A percentile compares a stretch with the other conserved stretches of the same genome.
phyloP scores from a whole-genome alignment of 2,797 vertebrate genomes.

The Clarias fuscus region DNA sequence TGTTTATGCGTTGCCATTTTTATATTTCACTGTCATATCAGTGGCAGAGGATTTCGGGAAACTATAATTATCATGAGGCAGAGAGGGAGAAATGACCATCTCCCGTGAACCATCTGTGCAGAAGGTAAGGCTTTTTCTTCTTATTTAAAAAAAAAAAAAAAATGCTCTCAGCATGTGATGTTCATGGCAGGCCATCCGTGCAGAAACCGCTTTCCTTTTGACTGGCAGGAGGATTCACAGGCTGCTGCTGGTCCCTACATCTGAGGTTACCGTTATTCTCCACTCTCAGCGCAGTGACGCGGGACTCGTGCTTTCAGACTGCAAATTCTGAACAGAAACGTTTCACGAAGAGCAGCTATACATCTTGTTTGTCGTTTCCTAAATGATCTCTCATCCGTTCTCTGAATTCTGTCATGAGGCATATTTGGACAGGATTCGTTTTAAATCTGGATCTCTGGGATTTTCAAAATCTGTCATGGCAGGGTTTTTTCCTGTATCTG shows the following conservation, averaged over 20 bases:
- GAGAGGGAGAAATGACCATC: constrained; percentile 1
- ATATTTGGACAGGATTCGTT: neutral
- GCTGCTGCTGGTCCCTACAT: neutral
- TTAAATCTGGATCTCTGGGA: neutral
- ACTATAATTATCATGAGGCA: constrained; percentile 29
- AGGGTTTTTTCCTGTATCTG: neutral
- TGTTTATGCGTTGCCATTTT: neutral
- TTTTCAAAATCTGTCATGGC: neutral
- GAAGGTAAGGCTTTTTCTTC: neutral
- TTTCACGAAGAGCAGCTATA: neutral
- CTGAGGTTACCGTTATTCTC: neutral
- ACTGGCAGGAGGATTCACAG: neutral
- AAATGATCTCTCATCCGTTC: neutral
- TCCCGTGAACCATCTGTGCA: constrained; percentile 19
- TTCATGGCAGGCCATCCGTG: neutral
- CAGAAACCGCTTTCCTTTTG: neutral
- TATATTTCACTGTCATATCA: neutral
- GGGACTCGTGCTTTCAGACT: neutral
- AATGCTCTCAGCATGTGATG: neutral
- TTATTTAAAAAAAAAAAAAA: neutral
- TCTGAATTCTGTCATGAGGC: neutral
- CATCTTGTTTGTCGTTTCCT: neutral
- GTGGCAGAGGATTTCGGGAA: constrained; percentile 4
- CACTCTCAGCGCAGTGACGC: neutral
- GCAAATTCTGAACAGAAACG: neutral